Base-by-base conservation (phyloP, 1,140 invertebrate genomes). In the Bombus soroeensis region DNA sequence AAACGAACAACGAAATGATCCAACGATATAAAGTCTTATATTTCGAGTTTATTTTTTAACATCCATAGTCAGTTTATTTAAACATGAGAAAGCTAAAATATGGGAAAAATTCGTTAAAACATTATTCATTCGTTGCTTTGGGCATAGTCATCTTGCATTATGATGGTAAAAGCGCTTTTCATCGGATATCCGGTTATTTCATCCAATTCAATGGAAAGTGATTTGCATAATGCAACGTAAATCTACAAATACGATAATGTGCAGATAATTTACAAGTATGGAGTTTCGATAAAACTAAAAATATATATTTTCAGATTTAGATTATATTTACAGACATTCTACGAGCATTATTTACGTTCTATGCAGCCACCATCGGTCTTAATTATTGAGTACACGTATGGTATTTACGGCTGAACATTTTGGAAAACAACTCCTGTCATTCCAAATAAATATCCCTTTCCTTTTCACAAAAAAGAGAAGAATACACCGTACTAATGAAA, bases 381-480 rank as follows among this genome's bases (percentile, higher is more conserved):
- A 85, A 89, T 86, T 88, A 88, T 88, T 77, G 47, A 68, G 32
- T 62, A 70, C 79, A 70, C 34, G 66, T 76, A 57, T 59, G 34
- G 47, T 79, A 88, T 88, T 83, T 79, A 68, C 41, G 37, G 13
- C 25, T 57, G 34, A 78, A 87, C 34, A 88, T 81, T 70, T 79
- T 72, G 28, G 39, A 87, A 88, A 81, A 84, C 83, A 76, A 68
- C 32, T 68, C 57, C 47, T 71, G 59, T 82, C 75, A 76, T 76
- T 72, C 18, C 32, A 73, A 32, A 87, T 85, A 76, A 43, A 59
- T 78, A 68, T 68, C 43, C 15, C 12, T 41, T 70, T 34, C 9
- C 25, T 39, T 57, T 77, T 68, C 13, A 15, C 9, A 57, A 13
- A 32, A 43, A 78, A 39, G 9, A n/a, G 6, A 39, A 12, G 3